Conservation (phyloP, 2,797 vertebrate genomes). For the Peromyscus aztecus region DNA sequence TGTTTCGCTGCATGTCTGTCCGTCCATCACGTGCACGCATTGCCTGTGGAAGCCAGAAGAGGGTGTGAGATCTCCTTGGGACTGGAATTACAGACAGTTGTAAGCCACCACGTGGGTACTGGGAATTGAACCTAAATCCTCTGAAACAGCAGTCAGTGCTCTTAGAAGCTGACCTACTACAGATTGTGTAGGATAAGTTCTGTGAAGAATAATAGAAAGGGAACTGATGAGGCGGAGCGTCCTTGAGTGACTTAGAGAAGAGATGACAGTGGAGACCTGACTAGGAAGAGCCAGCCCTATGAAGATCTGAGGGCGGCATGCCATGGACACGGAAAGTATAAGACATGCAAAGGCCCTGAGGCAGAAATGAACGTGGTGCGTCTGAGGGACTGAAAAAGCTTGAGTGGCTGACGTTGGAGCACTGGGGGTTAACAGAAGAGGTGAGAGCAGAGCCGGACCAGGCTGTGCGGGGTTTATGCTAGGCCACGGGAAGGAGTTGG, state of each 20-base stretch:
- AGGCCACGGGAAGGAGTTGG: neutral
- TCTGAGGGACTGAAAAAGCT: neutral
- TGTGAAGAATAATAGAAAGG: neutral
- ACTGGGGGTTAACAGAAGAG: neutral
- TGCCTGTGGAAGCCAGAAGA: neutral
- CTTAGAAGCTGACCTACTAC: neutral
- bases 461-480: rapidly evolving
- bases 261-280: neutral
- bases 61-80: too few relatives aligned
- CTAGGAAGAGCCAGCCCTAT: neutral
- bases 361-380: neutral
- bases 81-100: neutral
- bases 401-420: neutral
- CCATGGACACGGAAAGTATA: neutral
- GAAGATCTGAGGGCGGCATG: neutral
- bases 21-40: neutral
- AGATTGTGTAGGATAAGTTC: neutral
- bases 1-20: neutral
- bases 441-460: neutral
- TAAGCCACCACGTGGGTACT: neutral
- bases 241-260: neutral
- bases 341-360: conserved; percentile 23
- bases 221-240: neutral
- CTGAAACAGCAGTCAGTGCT: neutral
- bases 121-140: neutral